Conservation (phyloP, 1,140 invertebrate species). For the Drosophila lacertosa region DNA sequence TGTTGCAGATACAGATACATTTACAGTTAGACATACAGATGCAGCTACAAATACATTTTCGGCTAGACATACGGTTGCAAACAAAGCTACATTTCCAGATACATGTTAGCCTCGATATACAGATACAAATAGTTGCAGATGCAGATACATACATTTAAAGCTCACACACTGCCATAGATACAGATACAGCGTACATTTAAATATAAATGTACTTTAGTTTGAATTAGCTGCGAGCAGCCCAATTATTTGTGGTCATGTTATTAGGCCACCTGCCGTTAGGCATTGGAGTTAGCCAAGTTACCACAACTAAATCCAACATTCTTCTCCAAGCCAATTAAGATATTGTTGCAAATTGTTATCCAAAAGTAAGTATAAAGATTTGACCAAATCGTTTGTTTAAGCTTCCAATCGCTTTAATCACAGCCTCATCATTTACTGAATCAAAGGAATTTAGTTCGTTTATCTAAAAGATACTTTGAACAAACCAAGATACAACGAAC, state of each 20-base stretch:
- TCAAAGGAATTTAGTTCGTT: too few species aligned
- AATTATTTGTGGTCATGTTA: neutral
- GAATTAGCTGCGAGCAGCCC: neutral
- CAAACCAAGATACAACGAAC: too few species aligned
- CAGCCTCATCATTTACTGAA: too few species aligned
- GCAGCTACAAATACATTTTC: neutral
- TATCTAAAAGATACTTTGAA: too few species aligned
- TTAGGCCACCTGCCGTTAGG: too few species aligned
- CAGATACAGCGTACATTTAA: neutral
- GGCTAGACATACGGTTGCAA: neutral
- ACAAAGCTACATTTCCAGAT: neutral
- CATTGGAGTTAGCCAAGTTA: too few species aligned
- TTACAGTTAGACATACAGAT: neutral
- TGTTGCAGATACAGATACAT: conserved; percentile 1
- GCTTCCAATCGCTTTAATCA: too few species aligned
- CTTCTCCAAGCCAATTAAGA: too few species aligned
- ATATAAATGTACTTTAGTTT: neutral
- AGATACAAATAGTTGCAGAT: neutral
- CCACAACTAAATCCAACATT: too few species aligned
- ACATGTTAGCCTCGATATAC: neutral
- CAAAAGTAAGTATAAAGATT: too few species aligned
- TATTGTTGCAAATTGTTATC: too few species aligned
- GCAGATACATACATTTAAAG: neutral
- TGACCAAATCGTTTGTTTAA: too few species aligned
- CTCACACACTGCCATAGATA: neutral